A percentile compares a stretch with the other conserved stretches of the same genome.
Conservation (phyloP, 2,888 invertebrate species). For the Pollenia griseotomentosa region DNA sequence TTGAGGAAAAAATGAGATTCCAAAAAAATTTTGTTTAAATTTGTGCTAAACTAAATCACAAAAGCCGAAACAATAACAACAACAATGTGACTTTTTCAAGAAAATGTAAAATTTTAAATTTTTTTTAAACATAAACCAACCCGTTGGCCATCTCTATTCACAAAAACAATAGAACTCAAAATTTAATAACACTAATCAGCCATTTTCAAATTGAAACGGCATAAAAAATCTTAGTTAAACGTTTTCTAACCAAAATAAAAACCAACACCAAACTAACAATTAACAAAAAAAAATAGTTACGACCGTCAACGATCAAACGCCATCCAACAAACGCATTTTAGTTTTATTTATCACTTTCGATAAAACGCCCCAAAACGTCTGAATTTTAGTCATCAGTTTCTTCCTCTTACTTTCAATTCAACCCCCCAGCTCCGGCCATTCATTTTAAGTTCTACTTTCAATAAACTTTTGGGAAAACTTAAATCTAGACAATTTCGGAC, state of each 20-base stretch:
- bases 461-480: conserved; percentile 38
- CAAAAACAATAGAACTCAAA: conserved; percentile 74
- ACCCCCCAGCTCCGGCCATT: conserved; percentile 71
- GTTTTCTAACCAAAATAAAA: conserved; percentile 49
- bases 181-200: conserved; percentile 58
- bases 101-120: conserved; percentile 61
- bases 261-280: conserved; percentile 50
- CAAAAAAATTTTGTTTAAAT: conserved; percentile 15
- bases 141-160: conserved; percentile 71
- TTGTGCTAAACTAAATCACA: background rate
- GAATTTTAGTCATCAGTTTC: conserved; percentile 63
- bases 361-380: conserved; percentile 58
- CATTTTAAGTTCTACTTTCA: conserved; percentile 64
- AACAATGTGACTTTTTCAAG: conserved; percentile 65
- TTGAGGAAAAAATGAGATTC: background rate
- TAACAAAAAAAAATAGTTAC: conserved; percentile 53
- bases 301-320: conserved; percentile 63
- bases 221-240: conserved; percentile 30
- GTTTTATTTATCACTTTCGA: conserved; percentile 46
- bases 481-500: conserved; percentile 53
- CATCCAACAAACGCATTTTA: conserved; percentile 63
- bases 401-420: conserved; percentile 54
- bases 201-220: conserved; percentile 24
- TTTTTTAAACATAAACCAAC: conserved; percentile 58
- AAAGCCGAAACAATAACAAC: conserved; percentile 17